Evolutionary conservation across 2,797 vertebrate species (phyloP).

Genomic region (Thaleichthys pacificus): DNA sequence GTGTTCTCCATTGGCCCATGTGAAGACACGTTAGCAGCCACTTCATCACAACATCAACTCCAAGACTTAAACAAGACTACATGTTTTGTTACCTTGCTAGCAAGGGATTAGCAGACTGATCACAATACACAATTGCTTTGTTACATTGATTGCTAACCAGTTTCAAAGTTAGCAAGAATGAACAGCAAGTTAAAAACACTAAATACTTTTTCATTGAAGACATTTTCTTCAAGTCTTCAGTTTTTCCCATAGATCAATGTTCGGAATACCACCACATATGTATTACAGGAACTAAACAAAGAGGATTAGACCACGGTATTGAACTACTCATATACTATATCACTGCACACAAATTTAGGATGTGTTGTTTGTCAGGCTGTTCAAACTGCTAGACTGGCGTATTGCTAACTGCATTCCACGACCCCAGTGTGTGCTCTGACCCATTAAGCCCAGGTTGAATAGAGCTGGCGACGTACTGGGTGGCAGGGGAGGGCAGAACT

Average conservation of each 20-base stretch:
- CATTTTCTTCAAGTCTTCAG: background rate
- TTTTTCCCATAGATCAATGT: background rate
- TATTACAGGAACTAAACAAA: background rate
- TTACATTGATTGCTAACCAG: too few relatives aligned
- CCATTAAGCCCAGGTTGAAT: background rate
- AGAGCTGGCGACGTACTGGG: conserved; percentile 1
- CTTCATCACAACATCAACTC: background rate
- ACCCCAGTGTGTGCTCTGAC: background rate
- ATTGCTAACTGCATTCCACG: conserved; percentile 10
- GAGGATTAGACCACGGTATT: background rate
- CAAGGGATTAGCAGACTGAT: too few relatives aligned
- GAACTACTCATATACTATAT: background rate
- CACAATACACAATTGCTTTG: too few relatives aligned
- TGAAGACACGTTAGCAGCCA: conserved; percentile 1
- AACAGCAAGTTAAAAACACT: too few relatives aligned
- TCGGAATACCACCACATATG: background rate
- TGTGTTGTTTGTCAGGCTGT: background rate
- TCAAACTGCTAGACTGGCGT: conserved; percentile 1
- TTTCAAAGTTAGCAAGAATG: too few relatives aligned
- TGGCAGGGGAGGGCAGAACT: background rate
- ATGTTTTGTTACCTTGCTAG: background rate
- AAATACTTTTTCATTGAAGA: too few relatives aligned
- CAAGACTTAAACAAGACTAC: background rate
- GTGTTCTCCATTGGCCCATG: background rate
- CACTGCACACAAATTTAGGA: background rate